Evolutionary conservation across 2,797 vertebrate species (phyloP).

Genomic region (Phrynocephalus forsythii): DNA sequence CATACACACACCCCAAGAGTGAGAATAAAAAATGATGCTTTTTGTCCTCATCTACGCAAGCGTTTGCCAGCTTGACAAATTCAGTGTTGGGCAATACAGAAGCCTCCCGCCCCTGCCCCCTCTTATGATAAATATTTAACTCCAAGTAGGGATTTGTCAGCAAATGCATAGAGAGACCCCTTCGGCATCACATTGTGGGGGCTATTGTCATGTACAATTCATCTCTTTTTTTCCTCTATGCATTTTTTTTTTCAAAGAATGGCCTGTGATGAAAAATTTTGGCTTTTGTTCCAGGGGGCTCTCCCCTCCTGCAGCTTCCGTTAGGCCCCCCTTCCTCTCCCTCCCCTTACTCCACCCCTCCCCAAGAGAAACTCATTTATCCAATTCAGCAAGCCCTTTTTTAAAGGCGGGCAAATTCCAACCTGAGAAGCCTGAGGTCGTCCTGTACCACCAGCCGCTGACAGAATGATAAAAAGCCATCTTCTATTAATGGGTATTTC

Average conservation of each 20-base stretch:
- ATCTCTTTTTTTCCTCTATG: slow-evolving; percentile 24
- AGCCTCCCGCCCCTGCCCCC: not conserved
- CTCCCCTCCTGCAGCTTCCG: slow-evolving; percentile 27
- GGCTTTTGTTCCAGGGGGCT: slow-evolving; percentile 33
- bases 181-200: slow-evolving; percentile 6
- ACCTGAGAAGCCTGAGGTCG: slow-evolving; percentile 37
- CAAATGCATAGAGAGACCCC: slow-evolving; percentile 23
- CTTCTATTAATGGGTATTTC: slow-evolving; percentile 52
- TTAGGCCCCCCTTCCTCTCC: not conserved
- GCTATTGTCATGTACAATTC: slow-evolving; percentile 38
- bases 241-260: slow-evolving; percentile 7
- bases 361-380: slow-evolving; percentile 44
- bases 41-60: not conserved
- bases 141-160: slow-evolving; percentile 26
- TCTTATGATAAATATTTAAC: slow-evolving; percentile 41
- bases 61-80: not conserved
- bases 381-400: slow-evolving; percentile 34
- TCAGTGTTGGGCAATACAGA: not conserved
- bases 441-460: slow-evolving; percentile 41
- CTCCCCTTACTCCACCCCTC: slow-evolving; percentile 2
- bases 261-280: slow-evolving; percentile 42
- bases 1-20: not conserved
- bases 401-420: slow-evolving; percentile 44
- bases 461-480: slow-evolving; percentile 49
- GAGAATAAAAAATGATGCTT: slow-evolving; percentile 6